Base-by-base conservation (phyloP, 2,888 invertebrate genomes). In the Dysmachus trigonus region DNA sequence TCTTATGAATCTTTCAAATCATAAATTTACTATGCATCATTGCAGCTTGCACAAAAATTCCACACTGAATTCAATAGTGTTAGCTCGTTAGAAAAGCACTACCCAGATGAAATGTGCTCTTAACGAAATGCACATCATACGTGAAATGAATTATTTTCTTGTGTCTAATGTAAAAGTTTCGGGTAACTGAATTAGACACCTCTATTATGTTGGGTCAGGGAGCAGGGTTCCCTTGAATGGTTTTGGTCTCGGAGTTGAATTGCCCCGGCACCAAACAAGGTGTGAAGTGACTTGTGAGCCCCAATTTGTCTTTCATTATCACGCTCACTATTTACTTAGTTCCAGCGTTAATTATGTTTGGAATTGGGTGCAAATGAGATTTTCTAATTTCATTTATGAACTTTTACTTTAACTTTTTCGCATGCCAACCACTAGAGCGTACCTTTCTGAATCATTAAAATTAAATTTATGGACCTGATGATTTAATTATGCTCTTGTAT, bases 271-370 rank as follows among this genome's bases (percentile, higher is more conserved):
- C 13, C 79, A 79, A 79, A 79, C 79, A 79, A 79, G 79, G 79
- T 79, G 79, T n/a, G 79, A 79, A 79, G 79, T 51, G 27, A 79
- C 47, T 79, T 47, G 79, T 79, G 79, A 38, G 38, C 79, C 77
- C 79, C 79, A 79, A 79, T 79, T 79, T 79, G 79, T 79, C 47
- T 79, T 79, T 79, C 79, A 51, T 79, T 79, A 79, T 79, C 79
- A 79, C n/a, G 79, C 51, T 41, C 79, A 51, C 51, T 79, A 79
- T 79, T 79, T 47, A 79, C 79, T 79, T 79, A 79, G 79, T 79
- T 22, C 51, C 7, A 79, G 41, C 47, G 35, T 51, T 79, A 79
- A 79, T 79, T 79, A 79, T 79, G 38, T 79, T 79, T 79, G 51
- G 51, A 79, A 79, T 79, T 79, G 79, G 79, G 79, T 79, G 79